Evolutionary conservation across 2,888 invertebrate species (phyloP).

Genomic region (Chrysotoxum bicinctum): DNA sequence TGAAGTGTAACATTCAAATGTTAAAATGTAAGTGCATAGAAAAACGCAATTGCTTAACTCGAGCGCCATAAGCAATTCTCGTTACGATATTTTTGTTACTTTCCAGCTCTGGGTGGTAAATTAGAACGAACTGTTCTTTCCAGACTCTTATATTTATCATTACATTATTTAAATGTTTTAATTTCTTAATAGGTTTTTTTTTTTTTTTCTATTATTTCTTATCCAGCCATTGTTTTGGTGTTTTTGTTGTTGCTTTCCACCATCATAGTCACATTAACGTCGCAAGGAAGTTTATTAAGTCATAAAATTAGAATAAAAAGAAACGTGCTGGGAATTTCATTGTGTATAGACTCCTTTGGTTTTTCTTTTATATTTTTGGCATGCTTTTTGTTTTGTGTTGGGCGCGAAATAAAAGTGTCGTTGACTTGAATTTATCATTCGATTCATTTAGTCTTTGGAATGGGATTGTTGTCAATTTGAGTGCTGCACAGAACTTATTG

Average conservation of each 20-base stretch:
- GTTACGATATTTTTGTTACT: constrained; percentile 2
- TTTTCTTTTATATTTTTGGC: not conserved
- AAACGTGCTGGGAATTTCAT: constrained; percentile 62
- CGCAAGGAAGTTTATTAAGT: constrained; percentile 67
- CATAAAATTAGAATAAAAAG: constrained; percentile 68
- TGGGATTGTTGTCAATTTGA: constrained; percentile 2
- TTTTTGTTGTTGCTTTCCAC: not conserved
- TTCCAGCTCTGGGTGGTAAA: not conserved
- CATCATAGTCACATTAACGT: constrained; percentile 64
- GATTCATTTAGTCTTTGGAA: constrained; percentile 5
- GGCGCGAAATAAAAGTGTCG: constrained; percentile 56
- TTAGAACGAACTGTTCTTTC: not conserved
- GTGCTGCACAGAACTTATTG: not conserved
- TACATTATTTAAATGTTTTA: constrained; percentile 50
- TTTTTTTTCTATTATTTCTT: not conserved
- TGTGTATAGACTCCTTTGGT: not conserved
- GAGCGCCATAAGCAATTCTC: not conserved
- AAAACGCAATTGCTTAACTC: not conserved
- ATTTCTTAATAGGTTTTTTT: not conserved
- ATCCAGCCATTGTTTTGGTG: constrained; percentile 13
- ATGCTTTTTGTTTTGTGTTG: not conserved
- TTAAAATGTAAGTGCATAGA: not conserved
- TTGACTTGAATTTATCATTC: constrained; percentile 60
- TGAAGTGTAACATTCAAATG: not conserved
- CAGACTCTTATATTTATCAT: constrained; percentile 25